Percentiles rank a stretch among this genome's conserved stretches.
Conservation (phyloP, 2,888 invertebrate species). For the Mythimna impura region DNA sequence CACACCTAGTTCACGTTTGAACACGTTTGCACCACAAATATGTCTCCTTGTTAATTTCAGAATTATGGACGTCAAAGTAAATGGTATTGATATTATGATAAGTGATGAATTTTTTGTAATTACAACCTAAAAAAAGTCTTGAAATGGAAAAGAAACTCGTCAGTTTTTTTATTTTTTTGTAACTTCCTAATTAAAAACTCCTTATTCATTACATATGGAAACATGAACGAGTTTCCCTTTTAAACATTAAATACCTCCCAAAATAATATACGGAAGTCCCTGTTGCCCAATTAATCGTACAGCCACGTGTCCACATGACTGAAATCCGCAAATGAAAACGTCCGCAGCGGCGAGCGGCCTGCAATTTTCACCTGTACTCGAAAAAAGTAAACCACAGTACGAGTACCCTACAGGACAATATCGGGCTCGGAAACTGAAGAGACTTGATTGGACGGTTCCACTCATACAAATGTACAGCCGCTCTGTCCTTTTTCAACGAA, state of each 20-base stretch:
- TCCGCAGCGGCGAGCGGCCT: conserved; percentile 62
- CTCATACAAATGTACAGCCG: conserved; percentile 65
- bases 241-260: conserved; percentile 9
- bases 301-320: conserved; percentile 64
- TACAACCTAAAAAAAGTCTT: too few relatives aligned
- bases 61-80: not conserved
- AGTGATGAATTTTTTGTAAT: not conserved
- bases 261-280: conserved; percentile 40
- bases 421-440: conserved; percentile 66
- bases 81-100: not conserved
- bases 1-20: not conserved
- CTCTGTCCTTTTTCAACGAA: conserved; percentile 70
- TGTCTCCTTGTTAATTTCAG: not conserved
- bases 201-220: not conserved
- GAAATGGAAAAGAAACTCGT: not conserved
- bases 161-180: too few relatives aligned
- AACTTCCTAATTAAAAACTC: not conserved
- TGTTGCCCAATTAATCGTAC: conserved; percentile 59
- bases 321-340: conserved; percentile 67
- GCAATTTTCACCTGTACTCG: conserved; percentile 71
- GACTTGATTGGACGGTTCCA: conserved; percentile 69
- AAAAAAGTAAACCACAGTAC: conserved; percentile 62
- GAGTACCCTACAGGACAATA: conserved; percentile 71
- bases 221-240: conserved; percentile 6
- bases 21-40: conserved; percentile 8